These are phyloP conservation scores for Opisthocomus hoazin DNA, from an alignment of 2,113 vertebrate genomes.

Conservation along the genomic window DNA sequence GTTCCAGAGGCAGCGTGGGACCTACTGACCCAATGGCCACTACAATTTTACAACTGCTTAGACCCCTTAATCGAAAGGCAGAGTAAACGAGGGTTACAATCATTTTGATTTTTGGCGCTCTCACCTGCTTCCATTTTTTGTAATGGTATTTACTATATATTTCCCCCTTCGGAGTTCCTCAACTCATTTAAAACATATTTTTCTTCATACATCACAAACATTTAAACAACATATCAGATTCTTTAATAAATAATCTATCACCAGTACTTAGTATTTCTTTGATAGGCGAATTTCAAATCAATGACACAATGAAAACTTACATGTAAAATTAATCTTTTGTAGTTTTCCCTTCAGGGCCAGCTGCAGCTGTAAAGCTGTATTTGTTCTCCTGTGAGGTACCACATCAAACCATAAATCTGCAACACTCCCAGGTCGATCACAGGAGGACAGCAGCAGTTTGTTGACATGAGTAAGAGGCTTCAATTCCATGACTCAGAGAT, in stretches of 20 bases:
- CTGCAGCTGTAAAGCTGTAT: background rate
- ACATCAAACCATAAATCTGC: background rate
- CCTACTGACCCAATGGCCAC: accelerated
- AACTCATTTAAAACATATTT: background rate
- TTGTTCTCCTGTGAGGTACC: background rate
- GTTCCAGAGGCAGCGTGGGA: background rate
- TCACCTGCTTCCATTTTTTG: background rate
- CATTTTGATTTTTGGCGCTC: background rate
- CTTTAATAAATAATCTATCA: background rate
- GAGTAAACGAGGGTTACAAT: background rate
- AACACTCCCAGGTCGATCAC: background rate
- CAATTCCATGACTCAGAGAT: background rate
- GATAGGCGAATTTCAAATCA: background rate
- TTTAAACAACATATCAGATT: background rate
- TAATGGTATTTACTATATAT: background rate
- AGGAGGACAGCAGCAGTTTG: background rate
- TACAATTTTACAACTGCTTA: background rate
- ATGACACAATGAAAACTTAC: background rate
- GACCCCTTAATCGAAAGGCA: background rate
- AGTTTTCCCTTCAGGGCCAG: background rate
- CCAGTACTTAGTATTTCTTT: background rate
- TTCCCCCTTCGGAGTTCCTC: background rate
- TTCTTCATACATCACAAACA: background rate
- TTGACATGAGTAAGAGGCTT: background rate
- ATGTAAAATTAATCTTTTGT: background rate